Percentiles rank a stretch among this genome's conserved stretches.
Conservation (phyloP, 2,888 invertebrate genomes). For the Trissolcus japonicus region DNA sequence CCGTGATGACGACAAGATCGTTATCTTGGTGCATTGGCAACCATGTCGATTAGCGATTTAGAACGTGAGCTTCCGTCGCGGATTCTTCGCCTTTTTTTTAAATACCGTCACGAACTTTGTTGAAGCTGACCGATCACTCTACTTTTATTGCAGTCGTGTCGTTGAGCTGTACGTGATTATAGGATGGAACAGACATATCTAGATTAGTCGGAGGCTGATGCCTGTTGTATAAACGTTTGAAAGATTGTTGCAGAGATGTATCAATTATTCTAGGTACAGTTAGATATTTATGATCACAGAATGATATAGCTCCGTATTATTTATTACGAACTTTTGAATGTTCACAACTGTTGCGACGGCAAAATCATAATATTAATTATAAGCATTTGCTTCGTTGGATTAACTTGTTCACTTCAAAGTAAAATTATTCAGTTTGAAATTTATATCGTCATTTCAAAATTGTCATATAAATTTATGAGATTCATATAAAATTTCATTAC, state of each 20-base stretch:
- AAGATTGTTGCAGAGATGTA: slow-evolving; percentile 24
- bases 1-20: slow-evolving; percentile 1
- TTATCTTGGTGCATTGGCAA: slow-evolving; percentile 28
- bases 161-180: slow-evolving; percentile 49
- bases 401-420: neutral
- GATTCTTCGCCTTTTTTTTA: slow-evolving; percentile 27
- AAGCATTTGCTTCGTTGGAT: neutral
- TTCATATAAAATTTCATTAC: no score
- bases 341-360: neutral
- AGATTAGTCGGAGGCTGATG: slow-evolving; percentile 43
- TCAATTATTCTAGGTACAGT: slow-evolving; percentile 32
- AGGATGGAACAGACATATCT: slow-evolving; percentile 44
- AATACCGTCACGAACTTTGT: slow-evolving; percentile 39
- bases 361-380: neutral
- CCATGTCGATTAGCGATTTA: slow-evolving; percentile 43
- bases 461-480: no score
- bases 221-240: slow-evolving; percentile 17
- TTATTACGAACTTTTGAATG: slow-evolving; percentile 3
- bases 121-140: slow-evolving; percentile 40
- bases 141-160: slow-evolving; percentile 52
- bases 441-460: no score
- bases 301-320: slow-evolving; percentile 32
- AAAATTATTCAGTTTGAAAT: no score
- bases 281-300: slow-evolving; percentile 1
- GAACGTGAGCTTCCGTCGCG: slow-evolving; percentile 34